A percentile compares a stretch with the other conserved stretches of the same genome.
Conservation (phyloP, 2,797 vertebrate genomes). For the Todus mexicanus region DNA sequence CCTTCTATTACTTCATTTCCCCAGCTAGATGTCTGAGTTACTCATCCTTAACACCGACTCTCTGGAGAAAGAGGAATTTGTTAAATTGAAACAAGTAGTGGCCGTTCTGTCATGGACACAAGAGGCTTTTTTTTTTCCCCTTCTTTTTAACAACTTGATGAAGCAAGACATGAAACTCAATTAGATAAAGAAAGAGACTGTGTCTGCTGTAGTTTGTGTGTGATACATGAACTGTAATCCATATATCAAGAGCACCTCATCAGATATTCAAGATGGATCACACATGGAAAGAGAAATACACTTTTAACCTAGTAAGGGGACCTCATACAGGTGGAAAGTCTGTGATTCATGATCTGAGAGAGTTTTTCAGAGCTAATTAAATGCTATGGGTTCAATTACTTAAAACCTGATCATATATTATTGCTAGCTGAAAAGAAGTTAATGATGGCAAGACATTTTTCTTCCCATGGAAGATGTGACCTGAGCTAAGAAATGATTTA, state of each 20-base stretch:
- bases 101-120: neutral
- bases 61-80: neutral
- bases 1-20: neutral
- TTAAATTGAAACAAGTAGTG: neutral
- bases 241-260: neutral
- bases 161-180: neutral
- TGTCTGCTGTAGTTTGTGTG: neutral
- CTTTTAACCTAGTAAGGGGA: constrained; percentile 14
- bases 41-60: neutral
- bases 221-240: neutral
- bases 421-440: constrained; percentile 46
- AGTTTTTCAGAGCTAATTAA: constrained; percentile 67
- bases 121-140: neutral
- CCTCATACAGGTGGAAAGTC: constrained; percentile 26
- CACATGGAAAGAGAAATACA: constrained; percentile 33
- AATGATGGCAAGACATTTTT: constrained; percentile 52
- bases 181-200: neutral
- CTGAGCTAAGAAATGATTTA: constrained; percentile 46
- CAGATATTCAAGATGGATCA: constrained; percentile 53
- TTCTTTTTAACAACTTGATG: neutral
- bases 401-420: constrained; percentile 54
- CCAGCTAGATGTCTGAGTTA: neutral
- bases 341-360: constrained; percentile 50
- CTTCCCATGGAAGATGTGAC: constrained; percentile 17
- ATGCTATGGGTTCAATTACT: constrained; percentile 59